Base-by-base conservation (phyloP, 2,797 vertebrate species). In the Ambastaia sidthimunki region DNA sequence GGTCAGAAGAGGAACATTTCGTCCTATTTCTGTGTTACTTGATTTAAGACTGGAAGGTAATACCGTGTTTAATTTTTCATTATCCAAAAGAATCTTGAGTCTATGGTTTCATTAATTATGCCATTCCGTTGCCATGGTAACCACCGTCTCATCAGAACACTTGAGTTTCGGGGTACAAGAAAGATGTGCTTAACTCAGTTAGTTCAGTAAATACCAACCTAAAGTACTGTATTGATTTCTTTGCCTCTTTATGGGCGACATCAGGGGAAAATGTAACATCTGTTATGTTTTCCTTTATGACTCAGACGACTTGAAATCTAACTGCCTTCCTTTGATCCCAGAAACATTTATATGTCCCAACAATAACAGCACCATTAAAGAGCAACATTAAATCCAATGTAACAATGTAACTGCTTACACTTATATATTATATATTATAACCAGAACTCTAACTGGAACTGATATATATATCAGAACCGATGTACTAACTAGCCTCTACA, bases 51-150 rank as follows among this genome's bases (percentile, higher is more conserved):
- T n/a, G 63, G 12, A 5, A 80, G 50, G 18, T 72, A 72, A 73
- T 57, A 66, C 60, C 50, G 44, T 21, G 50, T 34, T 66, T 73
- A 72, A 66, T 66, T 66, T 72, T 80, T 80, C 60, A 80, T 44
- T 54, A 80, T 67, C 50, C 13, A 11, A 21, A 28, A 72, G 31
- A 72, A 65, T 55, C 19, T 48, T 72, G 50, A 21, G 48, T 19
- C 18, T 0, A 13, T 44, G 60, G 18, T 57, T 71, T 28, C 31
- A 73, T 78, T 63, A 78, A 78, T 28, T 71, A 63, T 71, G 19
- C 44, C 55, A 18, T 41, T 63, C 44, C 31, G 28, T 71, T 54
- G 31, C 68, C 68, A 78, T 63, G 63, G 76, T 37, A 54, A 78
- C 67, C 41, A 50, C 15, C 9, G 57, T 50, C 54, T 71, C 28